Conservation (phyloP, 2,888 invertebrate genomes). For the Spodoptera littoralis region DNA sequence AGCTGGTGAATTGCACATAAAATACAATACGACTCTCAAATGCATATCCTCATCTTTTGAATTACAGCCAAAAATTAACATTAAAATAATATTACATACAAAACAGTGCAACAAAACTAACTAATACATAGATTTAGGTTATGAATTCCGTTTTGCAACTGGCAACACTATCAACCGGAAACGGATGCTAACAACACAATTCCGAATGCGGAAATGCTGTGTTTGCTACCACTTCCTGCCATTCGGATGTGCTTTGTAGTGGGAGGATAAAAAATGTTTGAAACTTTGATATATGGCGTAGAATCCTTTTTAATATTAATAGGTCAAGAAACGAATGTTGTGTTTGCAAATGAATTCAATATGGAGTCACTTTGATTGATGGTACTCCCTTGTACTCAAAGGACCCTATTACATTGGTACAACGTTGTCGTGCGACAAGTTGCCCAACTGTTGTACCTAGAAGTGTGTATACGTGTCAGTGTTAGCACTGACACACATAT, state of each 20-base stretch:
- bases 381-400: too few relatives aligned
- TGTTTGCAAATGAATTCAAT: slow-evolving; percentile 9
- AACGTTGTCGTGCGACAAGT: too few relatives aligned
- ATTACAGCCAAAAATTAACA: slow-evolving; percentile 41
- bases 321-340: slow-evolving; percentile 21
- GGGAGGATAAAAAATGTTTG: slow-evolving; percentile 43
- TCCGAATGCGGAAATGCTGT: slow-evolving; percentile 61
- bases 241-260: slow-evolving; percentile 55
- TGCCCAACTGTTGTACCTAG: too few relatives aligned
- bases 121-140: slow-evolving; percentile 52
- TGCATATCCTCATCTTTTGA: slow-evolving; percentile 17
- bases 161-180: slow-evolving; percentile 59
- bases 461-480: too few relatives aligned
- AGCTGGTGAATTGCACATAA: neutral
- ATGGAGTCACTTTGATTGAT: slow-evolving; percentile 12
- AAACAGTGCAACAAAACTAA: slow-evolving; percentile 32
- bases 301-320: slow-evolving; percentile 43
- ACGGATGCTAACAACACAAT: slow-evolving; percentile 61
- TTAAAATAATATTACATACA: slow-evolving; percentile 38
- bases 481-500: too few relatives aligned
- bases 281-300: slow-evolving; percentile 43
- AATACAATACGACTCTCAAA: slow-evolving; percentile 1
- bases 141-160: slow-evolving; percentile 45
- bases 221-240: slow-evolving; percentile 63
- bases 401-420: too few relatives aligned